A percentile compares a stretch with the other conserved stretches of the same genome.
Conservation (phyloP, 1,140 invertebrate species). For the Drosophila punjabiensis region DNA sequence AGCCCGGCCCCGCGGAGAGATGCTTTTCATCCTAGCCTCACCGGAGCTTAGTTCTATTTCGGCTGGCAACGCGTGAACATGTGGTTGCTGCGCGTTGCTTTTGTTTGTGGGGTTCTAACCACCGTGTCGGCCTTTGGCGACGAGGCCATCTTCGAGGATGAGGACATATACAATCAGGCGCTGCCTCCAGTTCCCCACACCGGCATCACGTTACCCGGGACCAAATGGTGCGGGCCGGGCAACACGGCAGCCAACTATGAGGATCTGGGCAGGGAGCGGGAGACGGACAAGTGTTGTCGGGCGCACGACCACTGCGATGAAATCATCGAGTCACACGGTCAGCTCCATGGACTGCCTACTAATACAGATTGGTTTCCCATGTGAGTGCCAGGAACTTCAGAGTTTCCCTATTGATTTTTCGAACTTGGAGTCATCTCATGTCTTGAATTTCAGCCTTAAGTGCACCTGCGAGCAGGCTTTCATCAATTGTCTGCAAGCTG, state of each 20-base stretch:
- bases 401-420: conserved; percentile 59
- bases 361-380: conserved; percentile 88
- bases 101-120: conserved; percentile 18
- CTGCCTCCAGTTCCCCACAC: conserved; percentile 66
- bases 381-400: conserved; percentile 24
- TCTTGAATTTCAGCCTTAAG: conserved; percentile 82
- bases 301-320: conserved; percentile 91
- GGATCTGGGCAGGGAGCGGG: conserved; percentile 89
- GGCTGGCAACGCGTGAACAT: conserved; percentile 29
- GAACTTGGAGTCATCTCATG: conserved; percentile 32
- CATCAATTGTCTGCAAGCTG: conserved; percentile 88
- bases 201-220: conserved; percentile 86
- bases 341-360: conserved; percentile 87
- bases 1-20: not conserved
- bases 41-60: conserved; percentile 34
- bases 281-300: conserved; percentile 92
- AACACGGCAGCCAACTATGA: conserved; percentile 89
- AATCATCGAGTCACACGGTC: conserved; percentile 86
- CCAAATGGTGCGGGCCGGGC: conserved; percentile 91
- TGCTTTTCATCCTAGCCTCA: not conserved
- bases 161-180: conserved; percentile 80
- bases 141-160: conserved; percentile 81
- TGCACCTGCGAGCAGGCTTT: conserved; percentile 90
- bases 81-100: conserved; percentile 7
- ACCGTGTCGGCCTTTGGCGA: conserved; percentile 51